Base-by-base conservation (phyloP, 1,140 invertebrate genomes). In the Megalonaias nervosa region DNA sequence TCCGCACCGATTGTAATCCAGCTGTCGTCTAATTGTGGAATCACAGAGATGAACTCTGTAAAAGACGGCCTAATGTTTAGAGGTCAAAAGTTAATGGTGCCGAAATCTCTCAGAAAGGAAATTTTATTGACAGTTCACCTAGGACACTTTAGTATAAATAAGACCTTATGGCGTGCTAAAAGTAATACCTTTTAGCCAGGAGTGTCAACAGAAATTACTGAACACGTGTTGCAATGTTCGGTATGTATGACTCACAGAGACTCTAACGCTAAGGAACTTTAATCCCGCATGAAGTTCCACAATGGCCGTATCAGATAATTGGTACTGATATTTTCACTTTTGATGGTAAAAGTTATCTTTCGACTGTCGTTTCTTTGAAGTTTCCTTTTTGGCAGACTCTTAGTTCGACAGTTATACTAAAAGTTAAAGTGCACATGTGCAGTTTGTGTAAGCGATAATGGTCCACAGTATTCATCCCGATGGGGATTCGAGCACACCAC, bases 201-300 rank as follows among this genome's bases (percentile, higher is more conserved):
- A 16, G 55, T 69, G 67, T 16, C 55, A 55, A 26, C 15, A 21
- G 64, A 66, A 66, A 31, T 69, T 12, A 69, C 67, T 16, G 67
- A 48, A 23, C 55, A 48, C 55, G 17, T 69, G 38, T 48, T 69
- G 67, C 26, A 55, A 16, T 69, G 67, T 69, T 48, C 67, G 13
- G 21, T 69, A 16, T 69, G 67, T 69, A 12, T 69, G 67, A 69
- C 26, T 38, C 67, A 69, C 48, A 69, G 67, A n/a, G n/a, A n/a
- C n/a, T n/a, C n/a, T n/a, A n/a, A n/a, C n/a, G n/a, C n/a, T n/a
- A n/a, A n/a, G n/a, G 55, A 55, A 23, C 67, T 16, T 38, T 48
- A 21, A 48, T 69, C 16, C 21, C 67, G 14, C 67, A 69, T 69
- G 38, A 69, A 56, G 16, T 48, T 16, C 67, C 67, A 69, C 26